Percentiles rank a stretch among this genome's conserved stretches.
These are phyloP conservation scores for Labrus mixtus DNA, from an alignment of 2,113 vertebrate species.

Conservation along the genomic window DNA sequence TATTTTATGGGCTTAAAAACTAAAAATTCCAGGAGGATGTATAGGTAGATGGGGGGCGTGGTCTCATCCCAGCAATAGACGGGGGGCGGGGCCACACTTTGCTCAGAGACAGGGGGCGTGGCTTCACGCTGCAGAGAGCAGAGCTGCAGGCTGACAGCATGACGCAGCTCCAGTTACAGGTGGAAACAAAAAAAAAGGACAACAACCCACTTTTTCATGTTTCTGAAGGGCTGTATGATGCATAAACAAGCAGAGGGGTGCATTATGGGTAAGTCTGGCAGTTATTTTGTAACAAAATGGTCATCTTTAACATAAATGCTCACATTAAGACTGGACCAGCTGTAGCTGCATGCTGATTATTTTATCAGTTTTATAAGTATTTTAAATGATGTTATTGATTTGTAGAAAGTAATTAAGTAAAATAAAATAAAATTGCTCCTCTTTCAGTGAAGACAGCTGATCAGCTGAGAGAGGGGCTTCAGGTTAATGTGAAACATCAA, in stretches of 20 bases:
- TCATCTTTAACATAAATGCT: not conserved
- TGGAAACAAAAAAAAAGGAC: not conserved
- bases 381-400: no score
- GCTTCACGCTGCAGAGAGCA: not conserved
- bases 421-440: not conserved
- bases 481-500: not conserved
- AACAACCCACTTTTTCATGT: not conserved
- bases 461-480: not conserved
- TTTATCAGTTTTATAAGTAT: no score
- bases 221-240: not conserved
- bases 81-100: not conserved
- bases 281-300: not conserved
- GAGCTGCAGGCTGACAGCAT: not conserved
- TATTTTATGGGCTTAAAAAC: no score
- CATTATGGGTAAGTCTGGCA: slow-evolving; percentile 44
- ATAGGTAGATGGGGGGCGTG: not conserved
- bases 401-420: no score
- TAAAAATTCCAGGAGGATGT: no score
- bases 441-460: not conserved
- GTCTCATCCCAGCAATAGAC: not conserved
- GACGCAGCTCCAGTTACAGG: not conserved
- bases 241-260: not conserved
- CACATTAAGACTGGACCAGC: not conserved
- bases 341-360: not conserved
- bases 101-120: not conserved